Evolutionary conservation across 2,888 invertebrate genomes (phyloP).

Genomic region (Octonoba sinensis): DNA sequence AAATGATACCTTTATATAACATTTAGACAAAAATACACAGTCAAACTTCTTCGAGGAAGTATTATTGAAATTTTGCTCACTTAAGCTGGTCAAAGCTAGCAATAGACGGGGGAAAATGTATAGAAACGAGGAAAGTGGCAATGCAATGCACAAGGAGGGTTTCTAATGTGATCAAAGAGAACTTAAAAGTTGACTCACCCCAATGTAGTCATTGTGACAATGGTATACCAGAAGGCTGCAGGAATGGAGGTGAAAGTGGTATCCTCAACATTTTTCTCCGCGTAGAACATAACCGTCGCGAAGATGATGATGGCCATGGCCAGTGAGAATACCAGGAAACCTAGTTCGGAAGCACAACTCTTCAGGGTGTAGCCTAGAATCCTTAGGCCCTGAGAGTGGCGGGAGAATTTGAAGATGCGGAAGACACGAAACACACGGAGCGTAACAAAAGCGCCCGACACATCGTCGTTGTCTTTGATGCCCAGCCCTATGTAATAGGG

Average conservation of each 20-base stretch:
- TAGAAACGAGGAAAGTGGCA: too few relatives aligned
- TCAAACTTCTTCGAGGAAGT: too few relatives aligned
- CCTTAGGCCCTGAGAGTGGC: slow-evolving; percentile 97
- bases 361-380: slow-evolving; percentile 99
- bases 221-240: slow-evolving; percentile 99
- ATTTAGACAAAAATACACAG: too few relatives aligned
- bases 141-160: too few relatives aligned
- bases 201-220: slow-evolving; percentile 99
- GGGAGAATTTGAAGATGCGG: slow-evolving; percentile 99
- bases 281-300: slow-evolving; percentile 99
- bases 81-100: too few relatives aligned
- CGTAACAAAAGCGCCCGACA: slow-evolving; percentile 98
- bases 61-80: too few relatives aligned
- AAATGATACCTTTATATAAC: too few relatives aligned
- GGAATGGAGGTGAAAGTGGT: slow-evolving; percentile 99
- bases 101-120: too few relatives aligned
- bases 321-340: slow-evolving; percentile 98
- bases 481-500: slow-evolving; percentile 99
- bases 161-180: too few relatives aligned
- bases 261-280: slow-evolving; percentile 97
- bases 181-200: slow-evolving; percentile 81
- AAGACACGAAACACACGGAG: slow-evolving; percentile 98
- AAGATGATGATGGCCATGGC: slow-evolving; percentile 99
- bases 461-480: slow-evolving; percentile 97
- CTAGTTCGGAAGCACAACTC: slow-evolving; percentile 98